phyloP scores from a whole-genome alignment of 2,797 vertebrate genomes.

The Ptychadena robeensis region DNA sequence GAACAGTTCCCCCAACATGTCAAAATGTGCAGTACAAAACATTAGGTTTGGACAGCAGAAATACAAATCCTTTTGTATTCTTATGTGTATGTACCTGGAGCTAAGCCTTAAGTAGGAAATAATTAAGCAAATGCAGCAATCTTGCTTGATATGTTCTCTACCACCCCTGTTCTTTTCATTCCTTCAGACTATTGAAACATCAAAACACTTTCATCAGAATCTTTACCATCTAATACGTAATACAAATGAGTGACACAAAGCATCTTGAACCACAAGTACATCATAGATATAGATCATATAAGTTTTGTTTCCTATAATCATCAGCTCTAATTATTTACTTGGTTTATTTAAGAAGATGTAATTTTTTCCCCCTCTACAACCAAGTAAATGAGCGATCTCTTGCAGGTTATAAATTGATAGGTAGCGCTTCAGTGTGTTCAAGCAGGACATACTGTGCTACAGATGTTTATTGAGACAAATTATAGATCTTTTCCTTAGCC shows the following conservation, averaged over 20 bases:
- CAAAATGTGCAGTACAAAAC: too few relatives aligned
- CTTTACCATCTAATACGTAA: neutral
- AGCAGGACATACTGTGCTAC: neutral
- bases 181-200: neutral
- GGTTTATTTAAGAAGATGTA: neutral
- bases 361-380: neutral
- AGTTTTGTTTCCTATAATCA: neutral
- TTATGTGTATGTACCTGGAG: too few relatives aligned
- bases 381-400: neutral
- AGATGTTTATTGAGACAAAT: constrained; percentile 10
- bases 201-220: neutral
- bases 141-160: neutral
- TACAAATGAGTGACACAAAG: neutral
- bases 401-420: constrained; percentile 4
- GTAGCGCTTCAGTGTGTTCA: neutral
- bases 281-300: neutral
- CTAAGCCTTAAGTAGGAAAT: too few relatives aligned
- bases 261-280: neutral
- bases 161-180: neutral
- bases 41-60: too few relatives aligned
- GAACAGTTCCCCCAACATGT: too few relatives aligned
- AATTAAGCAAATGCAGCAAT: neutral
- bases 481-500: neutral
- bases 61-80: too few relatives aligned
- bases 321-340: neutral